Percentiles rank a stretch among this genome's conserved stretches.
Conservation (phyloP, 2,113 vertebrate species). For the Lasiurus cinereus region DNA sequence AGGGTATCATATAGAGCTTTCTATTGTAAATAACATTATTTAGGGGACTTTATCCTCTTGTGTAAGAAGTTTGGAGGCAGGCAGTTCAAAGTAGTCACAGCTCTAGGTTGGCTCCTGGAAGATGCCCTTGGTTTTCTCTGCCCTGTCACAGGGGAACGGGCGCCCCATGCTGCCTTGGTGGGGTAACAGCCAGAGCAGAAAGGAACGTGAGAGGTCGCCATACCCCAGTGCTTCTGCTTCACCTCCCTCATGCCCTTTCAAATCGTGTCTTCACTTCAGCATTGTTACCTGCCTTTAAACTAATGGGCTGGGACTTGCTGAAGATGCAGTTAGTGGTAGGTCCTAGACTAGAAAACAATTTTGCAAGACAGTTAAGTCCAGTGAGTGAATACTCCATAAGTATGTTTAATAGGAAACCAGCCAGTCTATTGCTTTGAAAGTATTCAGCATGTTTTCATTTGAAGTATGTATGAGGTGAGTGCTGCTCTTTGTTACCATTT, state of each 20-base stretch:
- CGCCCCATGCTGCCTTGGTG: neutral
- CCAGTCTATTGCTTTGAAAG: neutral
- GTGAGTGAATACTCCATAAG: neutral
- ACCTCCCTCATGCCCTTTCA: neutral
- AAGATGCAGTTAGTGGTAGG: neutral
- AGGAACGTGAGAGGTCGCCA: too few relatives aligned
- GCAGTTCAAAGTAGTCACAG: neutral
- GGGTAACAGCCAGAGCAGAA: neutral
- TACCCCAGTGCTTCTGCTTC: neutral
- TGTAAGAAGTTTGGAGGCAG: neutral
- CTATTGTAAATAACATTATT: neutral
- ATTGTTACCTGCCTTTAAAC: slow-evolving; percentile 27
- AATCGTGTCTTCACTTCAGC: slow-evolving; percentile 15
- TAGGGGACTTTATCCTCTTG: neutral
- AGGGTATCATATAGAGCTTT: neutral
- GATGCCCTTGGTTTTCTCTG: slow-evolving; percentile 1
- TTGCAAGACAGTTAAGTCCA: neutral
- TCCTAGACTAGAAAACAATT: neutral
- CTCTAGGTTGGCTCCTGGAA: neutral
- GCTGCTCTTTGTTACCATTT: neutral
- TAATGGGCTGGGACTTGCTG: neutral
- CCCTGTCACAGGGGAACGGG: neutral
- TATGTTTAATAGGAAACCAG: neutral
- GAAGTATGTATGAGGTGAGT: neutral
- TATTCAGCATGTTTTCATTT: neutral